phyloP scores from a whole-genome alignment of 2,888 invertebrate species.

The Xylota segnis region DNA sequence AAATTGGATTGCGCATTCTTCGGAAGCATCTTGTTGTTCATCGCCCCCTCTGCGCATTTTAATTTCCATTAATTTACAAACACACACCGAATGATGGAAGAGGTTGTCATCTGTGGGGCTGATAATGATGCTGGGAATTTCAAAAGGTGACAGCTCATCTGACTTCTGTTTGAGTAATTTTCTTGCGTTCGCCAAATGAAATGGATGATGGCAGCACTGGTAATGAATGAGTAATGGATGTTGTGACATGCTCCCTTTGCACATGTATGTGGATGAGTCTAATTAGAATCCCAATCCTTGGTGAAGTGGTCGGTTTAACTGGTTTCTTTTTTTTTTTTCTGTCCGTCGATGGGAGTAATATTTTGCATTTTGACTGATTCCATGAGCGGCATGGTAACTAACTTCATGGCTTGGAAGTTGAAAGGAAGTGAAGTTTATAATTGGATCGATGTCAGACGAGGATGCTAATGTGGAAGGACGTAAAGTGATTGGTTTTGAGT shows the following conservation, averaged over 20 bases:
- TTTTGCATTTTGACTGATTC: constrained; percentile 18
- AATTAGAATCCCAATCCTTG: constrained; percentile 53
- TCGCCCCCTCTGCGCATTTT: constrained; percentile 10
- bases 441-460: constrained; percentile 12
- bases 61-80: constrained; percentile 68
- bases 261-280: constrained; percentile 22
- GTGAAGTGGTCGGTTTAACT: constrained; percentile 16
- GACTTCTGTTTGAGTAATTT: constrained; percentile 72
- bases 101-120: constrained; percentile 62
- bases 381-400: not conserved
- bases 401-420: not conserved
- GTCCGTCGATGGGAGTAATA: not conserved
- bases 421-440: constrained; percentile 27
- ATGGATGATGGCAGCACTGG: constrained; percentile 43
- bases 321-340: no score
- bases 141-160: constrained; percentile 70
- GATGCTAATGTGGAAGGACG: constrained; percentile 3
- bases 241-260: constrained; percentile 57
- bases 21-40: constrained; percentile 14
- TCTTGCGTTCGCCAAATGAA: constrained; percentile 59
- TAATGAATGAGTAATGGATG: constrained; percentile 69
- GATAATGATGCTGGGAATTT: constrained; percentile 74
- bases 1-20: constrained; percentile 72
- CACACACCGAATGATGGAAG: constrained; percentile 63
- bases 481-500: constrained; percentile 8